Evolutionary conservation across 2,888 invertebrate genomes (phyloP).

Genomic region (Isoperla grammatica): DNA sequence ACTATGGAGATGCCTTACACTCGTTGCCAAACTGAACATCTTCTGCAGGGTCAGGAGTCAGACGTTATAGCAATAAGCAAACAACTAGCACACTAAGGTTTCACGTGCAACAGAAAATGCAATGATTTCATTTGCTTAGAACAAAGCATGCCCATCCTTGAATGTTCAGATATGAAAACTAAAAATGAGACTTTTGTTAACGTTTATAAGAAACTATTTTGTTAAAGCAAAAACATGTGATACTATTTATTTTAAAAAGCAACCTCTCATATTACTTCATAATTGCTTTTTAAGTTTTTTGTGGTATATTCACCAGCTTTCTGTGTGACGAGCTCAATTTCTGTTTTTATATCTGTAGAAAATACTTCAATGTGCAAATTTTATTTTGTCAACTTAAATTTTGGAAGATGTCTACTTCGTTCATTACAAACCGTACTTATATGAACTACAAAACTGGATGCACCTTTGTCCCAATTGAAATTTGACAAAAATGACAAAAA

Average conservation of each 20-base stretch:
- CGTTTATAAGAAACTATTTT: not conserved
- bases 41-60: constrained; percentile 25
- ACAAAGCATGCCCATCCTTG: constrained; percentile 34
- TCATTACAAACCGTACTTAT: too few relatives aligned
- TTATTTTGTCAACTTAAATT: too few relatives aligned
- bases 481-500: too few relatives aligned
- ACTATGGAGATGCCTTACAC: constrained; percentile 22
- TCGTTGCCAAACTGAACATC: constrained; percentile 28
- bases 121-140: constrained; percentile 31
- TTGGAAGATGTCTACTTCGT: too few relatives aligned
- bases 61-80: constrained; percentile 29
- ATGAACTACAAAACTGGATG: not conserved
- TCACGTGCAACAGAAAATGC: constrained; percentile 32
- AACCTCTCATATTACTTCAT: too few relatives aligned
- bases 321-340: too few relatives aligned
- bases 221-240: not conserved
- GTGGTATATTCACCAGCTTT: too few relatives aligned
- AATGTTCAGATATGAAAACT: constrained; percentile 18
- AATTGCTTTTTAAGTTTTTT: too few relatives aligned
- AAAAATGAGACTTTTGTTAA: not conserved
- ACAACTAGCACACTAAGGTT: constrained; percentile 29
- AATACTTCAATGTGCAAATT: too few relatives aligned
- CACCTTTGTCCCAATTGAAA: too few relatives aligned
- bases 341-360: too few relatives aligned
- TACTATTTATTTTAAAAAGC: too few relatives aligned